Evolutionary conservation across 2,888 invertebrate genomes (phyloP).

Genomic region (Pediacus dermestoides): DNA sequence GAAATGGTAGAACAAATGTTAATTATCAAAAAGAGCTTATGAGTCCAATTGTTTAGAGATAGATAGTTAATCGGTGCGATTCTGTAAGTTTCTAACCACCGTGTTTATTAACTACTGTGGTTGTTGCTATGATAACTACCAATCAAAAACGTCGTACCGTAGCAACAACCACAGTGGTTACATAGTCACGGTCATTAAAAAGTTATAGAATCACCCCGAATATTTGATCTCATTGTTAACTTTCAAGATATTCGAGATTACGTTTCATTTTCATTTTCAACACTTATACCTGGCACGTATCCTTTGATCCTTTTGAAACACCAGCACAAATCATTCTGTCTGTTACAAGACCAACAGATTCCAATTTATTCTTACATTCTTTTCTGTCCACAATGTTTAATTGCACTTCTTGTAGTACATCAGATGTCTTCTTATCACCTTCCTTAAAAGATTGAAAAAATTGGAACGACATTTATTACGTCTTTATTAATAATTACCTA

Average conservation of each 20-base stretch:
- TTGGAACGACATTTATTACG: not conserved
- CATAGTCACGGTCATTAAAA: no score
- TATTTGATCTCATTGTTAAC: no score
- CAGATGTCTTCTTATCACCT: conserved; percentile 14
- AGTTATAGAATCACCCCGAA: no score
- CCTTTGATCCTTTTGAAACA: conserved; percentile 24
- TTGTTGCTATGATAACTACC: no score
- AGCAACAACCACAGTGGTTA: no score
- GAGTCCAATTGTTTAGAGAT: conserved; percentile 21
- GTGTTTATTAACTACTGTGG: no score
- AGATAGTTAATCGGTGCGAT: no score
- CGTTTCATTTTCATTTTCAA: no score
- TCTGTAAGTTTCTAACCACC: no score
- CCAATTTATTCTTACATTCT: conserved; percentile 10
- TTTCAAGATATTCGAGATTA: no score
- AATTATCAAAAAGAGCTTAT: not conserved
- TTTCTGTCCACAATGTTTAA: conserved; percentile 13
- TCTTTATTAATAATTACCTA: conserved; percentile 8
- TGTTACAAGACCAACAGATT: conserved; percentile 18
- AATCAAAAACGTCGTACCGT: no score
- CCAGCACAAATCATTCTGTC: conserved; percentile 32
- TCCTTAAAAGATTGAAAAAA: conserved; percentile 18
- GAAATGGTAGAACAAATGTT: conserved; percentile 2
- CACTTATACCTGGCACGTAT: conserved; percentile 29
- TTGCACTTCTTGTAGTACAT: conserved; percentile 18